Conservation (phyloP, 1,140 invertebrate genomes). For the Cyrtorhinus lividipennis region DNA sequence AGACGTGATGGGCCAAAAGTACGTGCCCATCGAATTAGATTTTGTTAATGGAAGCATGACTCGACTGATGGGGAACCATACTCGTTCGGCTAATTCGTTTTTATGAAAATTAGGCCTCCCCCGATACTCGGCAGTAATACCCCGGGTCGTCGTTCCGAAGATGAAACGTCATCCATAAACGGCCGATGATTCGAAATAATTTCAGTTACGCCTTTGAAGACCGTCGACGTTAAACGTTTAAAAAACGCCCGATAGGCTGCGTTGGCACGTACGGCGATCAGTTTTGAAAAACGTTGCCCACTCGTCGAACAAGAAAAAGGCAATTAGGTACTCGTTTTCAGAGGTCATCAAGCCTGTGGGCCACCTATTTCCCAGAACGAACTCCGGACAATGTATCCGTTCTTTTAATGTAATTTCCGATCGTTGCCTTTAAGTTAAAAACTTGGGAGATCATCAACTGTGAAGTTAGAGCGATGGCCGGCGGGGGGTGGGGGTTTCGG, state of each 20-base stretch:
- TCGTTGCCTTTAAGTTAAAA: background rate
- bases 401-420: slow-evolving; percentile 6
- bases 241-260: background rate
- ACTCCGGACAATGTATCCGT: slow-evolving; percentile 5
- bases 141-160: no score
- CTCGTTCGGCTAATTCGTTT: no score
- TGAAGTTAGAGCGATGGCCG: background rate
- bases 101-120: no score
- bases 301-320: background rate
- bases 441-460: background rate
- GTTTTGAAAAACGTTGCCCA: background rate
- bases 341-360: background rate
- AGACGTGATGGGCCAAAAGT: no score
- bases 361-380: background rate
- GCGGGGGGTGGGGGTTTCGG: background rate
- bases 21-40: no score
- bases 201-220: background rate
- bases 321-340: background rate
- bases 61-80: no score
- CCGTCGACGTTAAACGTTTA: background rate
- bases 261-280: background rate
- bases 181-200: background rate
- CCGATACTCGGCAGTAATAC: no score
- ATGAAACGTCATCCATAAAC: no score
- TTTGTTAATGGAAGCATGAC: no score